Evolutionary conservation across 1,140 invertebrate genomes (phyloP).

Genomic region (Zaprionus gabonicus): DNA sequence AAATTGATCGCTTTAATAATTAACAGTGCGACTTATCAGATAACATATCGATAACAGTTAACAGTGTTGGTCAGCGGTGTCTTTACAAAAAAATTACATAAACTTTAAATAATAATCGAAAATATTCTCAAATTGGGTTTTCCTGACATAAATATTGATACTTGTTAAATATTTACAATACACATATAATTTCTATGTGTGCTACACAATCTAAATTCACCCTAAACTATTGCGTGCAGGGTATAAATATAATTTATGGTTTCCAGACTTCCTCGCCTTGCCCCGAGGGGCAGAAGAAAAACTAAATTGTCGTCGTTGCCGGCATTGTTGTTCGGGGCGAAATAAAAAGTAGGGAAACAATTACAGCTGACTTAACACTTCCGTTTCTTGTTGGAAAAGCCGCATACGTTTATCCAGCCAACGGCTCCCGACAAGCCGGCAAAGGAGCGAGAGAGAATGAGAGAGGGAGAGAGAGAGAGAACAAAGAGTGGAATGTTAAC

Average conservation of each 20-base stretch:
- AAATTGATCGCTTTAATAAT: no score
- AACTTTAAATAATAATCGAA: no score
- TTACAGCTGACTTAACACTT: conserved; percentile 82
- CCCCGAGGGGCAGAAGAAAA: conserved; percentile 25
- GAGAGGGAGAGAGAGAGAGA: neutral
- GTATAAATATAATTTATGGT: conserved; percentile 77
- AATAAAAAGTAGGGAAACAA: conserved; percentile 79
- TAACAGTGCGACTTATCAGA: no score
- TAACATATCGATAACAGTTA: no score
- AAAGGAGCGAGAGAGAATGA: neutral
- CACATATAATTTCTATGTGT: no score
- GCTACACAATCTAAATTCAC: neutral
- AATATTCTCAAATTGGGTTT: no score
- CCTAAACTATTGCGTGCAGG: neutral
- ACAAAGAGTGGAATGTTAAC: conserved; percentile 19
- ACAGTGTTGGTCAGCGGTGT: no score
- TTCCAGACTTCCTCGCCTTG: conserved; percentile 51
- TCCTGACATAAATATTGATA: no score
- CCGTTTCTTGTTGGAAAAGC: conserved; percentile 76
- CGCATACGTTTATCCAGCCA: conserved; percentile 64
- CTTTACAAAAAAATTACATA: no score
- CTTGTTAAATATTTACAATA: no score
- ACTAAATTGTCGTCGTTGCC: conserved; percentile 68
- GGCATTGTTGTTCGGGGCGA: conserved; percentile 35
- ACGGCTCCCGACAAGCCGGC: neutral